Conservation (phyloP, 2,113 vertebrate genomes). For the Panthera uncia region DNA sequence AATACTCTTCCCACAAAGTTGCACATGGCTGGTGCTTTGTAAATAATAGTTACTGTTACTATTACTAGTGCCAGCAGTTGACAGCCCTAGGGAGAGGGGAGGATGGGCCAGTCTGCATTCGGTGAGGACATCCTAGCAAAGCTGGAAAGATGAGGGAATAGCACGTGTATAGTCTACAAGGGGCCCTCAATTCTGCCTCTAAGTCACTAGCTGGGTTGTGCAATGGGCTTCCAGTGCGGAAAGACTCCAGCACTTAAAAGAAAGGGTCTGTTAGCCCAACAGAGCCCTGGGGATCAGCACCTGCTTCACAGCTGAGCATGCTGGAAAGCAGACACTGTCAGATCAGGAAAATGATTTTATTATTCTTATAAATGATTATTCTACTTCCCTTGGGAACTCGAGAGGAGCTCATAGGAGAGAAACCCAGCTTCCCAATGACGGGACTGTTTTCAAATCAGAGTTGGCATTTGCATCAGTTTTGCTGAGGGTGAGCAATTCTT, state of each 20-base stretch:
- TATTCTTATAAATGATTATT: constrained; percentile 71
- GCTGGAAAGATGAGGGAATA: not conserved
- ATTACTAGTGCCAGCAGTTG: not conserved
- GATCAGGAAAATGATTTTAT: constrained; percentile 51
- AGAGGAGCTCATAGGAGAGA: constrained; percentile 56
- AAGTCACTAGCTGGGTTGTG: not conserved
- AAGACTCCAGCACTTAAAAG: not conserved
- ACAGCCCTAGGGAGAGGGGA: not conserved
- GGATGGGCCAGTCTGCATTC: not conserved
- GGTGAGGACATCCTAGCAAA: not conserved
- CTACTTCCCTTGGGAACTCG: constrained; percentile 52
- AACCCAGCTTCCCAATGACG: constrained; percentile 51
- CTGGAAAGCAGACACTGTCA: constrained; percentile 39
- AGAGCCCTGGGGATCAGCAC: not conserved
- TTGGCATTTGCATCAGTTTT: constrained; percentile 67
- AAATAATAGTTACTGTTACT: not conserved
- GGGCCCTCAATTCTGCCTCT: not conserved
- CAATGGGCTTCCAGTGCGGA: not conserved
- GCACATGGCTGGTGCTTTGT: not conserved
- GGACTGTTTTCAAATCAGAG: constrained; percentile 68
- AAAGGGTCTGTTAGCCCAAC: not conserved
- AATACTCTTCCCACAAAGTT: not conserved
- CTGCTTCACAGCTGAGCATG: not conserved
- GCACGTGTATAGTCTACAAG: too few species aligned
- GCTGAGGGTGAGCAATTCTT: constrained; percentile 53